Evolutionary conservation across 2,113 vertebrate genomes (phyloP).

Genomic region (Phocoena phocoena): DNA sequence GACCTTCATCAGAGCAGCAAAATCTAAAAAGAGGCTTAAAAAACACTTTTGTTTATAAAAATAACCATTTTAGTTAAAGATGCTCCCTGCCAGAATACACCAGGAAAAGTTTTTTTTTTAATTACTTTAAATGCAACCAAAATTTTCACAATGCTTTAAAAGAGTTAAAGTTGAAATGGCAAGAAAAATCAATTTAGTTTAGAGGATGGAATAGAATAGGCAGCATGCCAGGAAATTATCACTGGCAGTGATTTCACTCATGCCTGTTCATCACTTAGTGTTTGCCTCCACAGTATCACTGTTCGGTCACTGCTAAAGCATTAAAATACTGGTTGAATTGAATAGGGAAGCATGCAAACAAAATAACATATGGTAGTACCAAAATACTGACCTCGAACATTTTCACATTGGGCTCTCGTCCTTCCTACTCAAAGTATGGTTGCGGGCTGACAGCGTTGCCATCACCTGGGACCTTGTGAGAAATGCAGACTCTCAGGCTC

Average conservation of each 20-base stretch:
- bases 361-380: neutral
- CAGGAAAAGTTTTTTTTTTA: neutral
- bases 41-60: conserved; percentile 13
- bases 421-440: neutral
- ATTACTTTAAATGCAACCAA: neutral
- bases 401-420: neutral
- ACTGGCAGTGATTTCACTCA: neutral
- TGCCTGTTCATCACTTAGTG: neutral
- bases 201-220: neutral
- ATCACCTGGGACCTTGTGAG: neutral
- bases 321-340: neutral
- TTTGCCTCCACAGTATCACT: neutral
- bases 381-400: neutral
- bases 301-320: neutral
- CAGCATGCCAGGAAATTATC: neutral
- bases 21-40: neutral
- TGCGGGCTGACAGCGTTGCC: neutral
- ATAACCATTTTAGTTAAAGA: conserved; percentile 34
- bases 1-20: neutral
- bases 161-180: neutral
- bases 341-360: neutral
- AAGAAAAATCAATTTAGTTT: neutral
- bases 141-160: conserved; percentile 18
- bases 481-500: neutral
- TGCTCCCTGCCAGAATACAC: neutral